phyloP scores from a whole-genome alignment of 2,888 invertebrate species.

The Andrena trimmerana region DNA sequence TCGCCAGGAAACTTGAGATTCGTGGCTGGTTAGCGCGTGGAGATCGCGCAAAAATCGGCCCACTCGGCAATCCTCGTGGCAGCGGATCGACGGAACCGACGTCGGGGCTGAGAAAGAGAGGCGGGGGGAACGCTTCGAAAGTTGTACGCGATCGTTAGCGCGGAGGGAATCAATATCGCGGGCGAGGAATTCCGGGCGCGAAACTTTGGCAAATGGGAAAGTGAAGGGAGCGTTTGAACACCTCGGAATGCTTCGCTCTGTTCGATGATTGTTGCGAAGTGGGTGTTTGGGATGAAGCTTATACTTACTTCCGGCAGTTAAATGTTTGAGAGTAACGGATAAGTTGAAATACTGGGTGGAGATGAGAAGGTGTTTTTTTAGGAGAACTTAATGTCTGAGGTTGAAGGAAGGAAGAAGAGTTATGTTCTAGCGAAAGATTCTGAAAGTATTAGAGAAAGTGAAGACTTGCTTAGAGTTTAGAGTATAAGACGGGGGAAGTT shows the following conservation, averaged over 20 bases:
- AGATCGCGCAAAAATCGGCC: constrained; percentile 41
- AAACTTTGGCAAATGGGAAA: not conserved
- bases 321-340: not conserved
- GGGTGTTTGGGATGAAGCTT: not conserved
- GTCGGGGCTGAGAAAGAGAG: not conserved
- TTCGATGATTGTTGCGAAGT: not conserved
- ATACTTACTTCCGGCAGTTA: not conserved
- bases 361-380: no score
- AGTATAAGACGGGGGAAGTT: no score
- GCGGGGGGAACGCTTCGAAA: not conserved
- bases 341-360: not conserved
- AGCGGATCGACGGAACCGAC: constrained; percentile 11
- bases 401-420: no score
- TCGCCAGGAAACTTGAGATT: constrained; percentile 65
- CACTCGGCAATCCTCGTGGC: constrained; percentile 27
- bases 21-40: constrained; percentile 73
- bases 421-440: no score
- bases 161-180: constrained; percentile 31
- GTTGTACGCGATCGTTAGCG: constrained; percentile 35
- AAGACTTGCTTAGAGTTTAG: no score
- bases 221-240: not conserved
- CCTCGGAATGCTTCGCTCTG: not conserved
- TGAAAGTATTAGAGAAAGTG: no score
- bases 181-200: not conserved
- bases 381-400: no score